A percentile compares a stretch with the other conserved stretches of the same genome.
Conservation (phyloP, 2,797 vertebrate genomes). For the Cynodonichthys magdalenae region DNA sequence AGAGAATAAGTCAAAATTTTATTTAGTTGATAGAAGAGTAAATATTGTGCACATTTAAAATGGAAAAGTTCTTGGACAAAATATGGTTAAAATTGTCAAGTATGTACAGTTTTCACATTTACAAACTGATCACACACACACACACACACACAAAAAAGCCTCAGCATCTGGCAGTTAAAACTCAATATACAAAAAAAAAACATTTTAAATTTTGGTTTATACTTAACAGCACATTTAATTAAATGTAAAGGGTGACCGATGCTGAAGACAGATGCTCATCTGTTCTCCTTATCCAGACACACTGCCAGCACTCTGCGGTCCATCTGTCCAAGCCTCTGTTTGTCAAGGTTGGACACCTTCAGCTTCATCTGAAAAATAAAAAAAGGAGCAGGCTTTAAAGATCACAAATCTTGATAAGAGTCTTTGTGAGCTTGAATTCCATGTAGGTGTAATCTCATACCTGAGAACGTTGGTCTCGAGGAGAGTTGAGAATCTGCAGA, state of each 20-base stretch:
- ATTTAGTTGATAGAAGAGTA: constrained; percentile 7
- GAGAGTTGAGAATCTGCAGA: constrained; percentile 88
- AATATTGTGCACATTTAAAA: neutral
- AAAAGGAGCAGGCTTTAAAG: no score
- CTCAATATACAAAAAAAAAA: no score
- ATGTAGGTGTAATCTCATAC: constrained; percentile 39
- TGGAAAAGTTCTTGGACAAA: constrained; percentile 5
- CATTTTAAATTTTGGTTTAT: neutral
- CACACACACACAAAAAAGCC: no score
- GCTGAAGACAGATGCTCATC: constrained; percentile 44
- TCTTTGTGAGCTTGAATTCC: neutral
- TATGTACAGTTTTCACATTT: constrained; percentile 71
- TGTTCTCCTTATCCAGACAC: constrained; percentile 80
- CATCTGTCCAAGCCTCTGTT: constrained; percentile 65
- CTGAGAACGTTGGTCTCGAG: constrained; percentile 69
- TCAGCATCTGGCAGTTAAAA: neutral
- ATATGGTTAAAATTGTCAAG: neutral
- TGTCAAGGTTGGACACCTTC: constrained; percentile 78
- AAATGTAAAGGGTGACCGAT: constrained; percentile 7
- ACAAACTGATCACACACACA: constrained; percentile 51
- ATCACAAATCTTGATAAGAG: neutral
- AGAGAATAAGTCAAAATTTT: constrained; percentile 11
- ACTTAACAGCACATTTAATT: constrained; percentile 53
- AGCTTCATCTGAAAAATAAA: constrained; percentile 68
- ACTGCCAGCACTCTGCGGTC: constrained; percentile 70